Percentiles rank a stretch among this genome's conserved stretches.
phyloP scores from a whole-genome alignment of 2,113 vertebrate species.

The Oncorhynchus tshawytscha region DNA sequence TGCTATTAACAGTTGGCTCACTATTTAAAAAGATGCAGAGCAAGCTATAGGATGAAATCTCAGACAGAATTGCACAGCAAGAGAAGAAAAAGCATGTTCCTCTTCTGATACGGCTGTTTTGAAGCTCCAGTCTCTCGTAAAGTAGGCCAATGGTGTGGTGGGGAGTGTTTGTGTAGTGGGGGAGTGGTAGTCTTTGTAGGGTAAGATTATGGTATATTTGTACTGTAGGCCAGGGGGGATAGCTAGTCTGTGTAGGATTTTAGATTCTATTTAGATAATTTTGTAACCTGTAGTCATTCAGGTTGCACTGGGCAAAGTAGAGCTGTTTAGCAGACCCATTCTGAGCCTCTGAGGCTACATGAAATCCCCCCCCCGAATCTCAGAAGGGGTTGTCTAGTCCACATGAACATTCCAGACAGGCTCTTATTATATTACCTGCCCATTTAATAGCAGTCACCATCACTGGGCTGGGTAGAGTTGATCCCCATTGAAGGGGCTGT shows the following conservation, averaged over 20 bases:
- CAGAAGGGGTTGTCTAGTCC: background rate
- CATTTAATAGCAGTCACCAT: background rate
- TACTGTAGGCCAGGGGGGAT: background rate
- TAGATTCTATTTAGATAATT: background rate
- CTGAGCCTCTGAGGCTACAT: background rate
- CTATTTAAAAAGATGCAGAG: too few relatives aligned
- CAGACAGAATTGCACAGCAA: slow-evolving; percentile 15
- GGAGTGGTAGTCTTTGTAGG: slow-evolving; percentile 11
- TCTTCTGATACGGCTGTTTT: slow-evolving; percentile 14
- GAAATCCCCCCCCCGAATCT: background rate
- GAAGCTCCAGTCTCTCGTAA: slow-evolving; percentile 2
- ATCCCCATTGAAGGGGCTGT: background rate
- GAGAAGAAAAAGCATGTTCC: background rate
- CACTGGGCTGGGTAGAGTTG: background rate
- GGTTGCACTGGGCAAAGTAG: background rate
- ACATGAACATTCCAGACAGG: background rate
- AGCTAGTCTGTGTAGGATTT: background rate
- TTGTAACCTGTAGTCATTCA: too few relatives aligned
- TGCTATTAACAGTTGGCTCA: too few relatives aligned
- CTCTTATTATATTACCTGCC: background rate
- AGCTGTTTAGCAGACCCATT: background rate
- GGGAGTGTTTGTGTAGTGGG: slow-evolving; percentile 12
- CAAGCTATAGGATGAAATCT: background rate
- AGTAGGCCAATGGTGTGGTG: slow-evolving; percentile 15
- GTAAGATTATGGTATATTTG: background rate